Conservation (phyloP, 2,797 vertebrate genomes). For the Podarcis lilfordi region DNA sequence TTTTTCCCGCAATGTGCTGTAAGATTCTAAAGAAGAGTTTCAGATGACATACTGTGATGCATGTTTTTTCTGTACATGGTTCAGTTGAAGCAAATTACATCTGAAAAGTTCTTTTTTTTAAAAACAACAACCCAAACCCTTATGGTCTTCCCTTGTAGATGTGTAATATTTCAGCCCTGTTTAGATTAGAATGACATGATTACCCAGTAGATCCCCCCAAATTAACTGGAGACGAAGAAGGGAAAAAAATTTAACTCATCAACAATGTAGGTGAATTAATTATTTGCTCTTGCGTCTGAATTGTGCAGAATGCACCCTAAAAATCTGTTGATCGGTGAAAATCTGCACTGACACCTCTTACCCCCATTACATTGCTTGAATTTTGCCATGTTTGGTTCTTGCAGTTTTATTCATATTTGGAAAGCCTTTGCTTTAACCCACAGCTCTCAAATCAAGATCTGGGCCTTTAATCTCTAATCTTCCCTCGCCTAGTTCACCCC, state of each 20-base stretch:
- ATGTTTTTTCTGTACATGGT: constrained; percentile 33
- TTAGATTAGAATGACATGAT: constrained; percentile 31
- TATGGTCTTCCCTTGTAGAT: constrained; percentile 2
- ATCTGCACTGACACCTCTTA: not conserved
- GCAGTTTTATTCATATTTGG: not conserved
- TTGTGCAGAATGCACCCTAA: accelerated
- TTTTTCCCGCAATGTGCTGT: not conserved
- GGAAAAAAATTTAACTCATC: not conserved
- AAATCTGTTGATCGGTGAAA: not conserved
- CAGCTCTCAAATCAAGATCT: not conserved
- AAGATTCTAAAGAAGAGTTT: constrained; percentile 20
- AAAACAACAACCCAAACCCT: not conserved
- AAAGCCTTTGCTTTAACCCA: not conserved
- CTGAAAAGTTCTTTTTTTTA: not conserved
- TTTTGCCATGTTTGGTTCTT: not conserved
- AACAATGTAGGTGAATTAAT: not conserved
- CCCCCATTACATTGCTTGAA: not conserved
- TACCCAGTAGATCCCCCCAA: not conserved
- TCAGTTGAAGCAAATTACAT: constrained; percentile 41
- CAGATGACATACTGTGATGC: not conserved
- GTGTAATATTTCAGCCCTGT: constrained; percentile 25
- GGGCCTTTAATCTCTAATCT: too few relatives aligned
- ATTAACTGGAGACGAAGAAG: not conserved
- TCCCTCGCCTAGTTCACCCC: not conserved
- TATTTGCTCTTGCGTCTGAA: not conserved